phyloP scores from a whole-genome alignment of 2,888 invertebrate species.

The Marasmarcha lunaedactyla region DNA sequence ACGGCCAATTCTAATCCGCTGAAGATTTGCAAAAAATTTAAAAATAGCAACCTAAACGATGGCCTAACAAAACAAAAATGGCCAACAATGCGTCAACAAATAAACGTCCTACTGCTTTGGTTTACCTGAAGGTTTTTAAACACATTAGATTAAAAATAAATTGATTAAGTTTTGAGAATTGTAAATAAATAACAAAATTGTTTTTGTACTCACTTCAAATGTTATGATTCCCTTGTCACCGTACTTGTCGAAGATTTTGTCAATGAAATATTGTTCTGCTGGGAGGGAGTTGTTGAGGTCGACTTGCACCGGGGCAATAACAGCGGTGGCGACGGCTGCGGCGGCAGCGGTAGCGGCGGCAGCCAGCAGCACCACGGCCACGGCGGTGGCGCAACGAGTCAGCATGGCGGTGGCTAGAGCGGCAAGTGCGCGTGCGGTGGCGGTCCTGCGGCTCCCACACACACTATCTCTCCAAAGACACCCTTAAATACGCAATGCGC shows the following conservation, averaged over 20 bases:
- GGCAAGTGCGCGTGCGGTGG: slow-evolving; percentile 17
- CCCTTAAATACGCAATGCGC: slow-evolving; percentile 20
- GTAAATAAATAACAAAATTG: too few relatives aligned
- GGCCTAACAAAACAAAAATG: too few relatives aligned
- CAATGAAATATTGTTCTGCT: slow-evolving; percentile 60
- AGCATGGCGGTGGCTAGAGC: slow-evolving; percentile 22
- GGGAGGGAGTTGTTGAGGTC: slow-evolving; percentile 34
- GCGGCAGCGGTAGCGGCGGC: slow-evolving; percentile 19
- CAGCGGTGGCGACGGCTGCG: slow-evolving; percentile 12
- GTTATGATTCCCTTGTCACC: slow-evolving; percentile 67
- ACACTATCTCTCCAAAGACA: slow-evolving; percentile 42
- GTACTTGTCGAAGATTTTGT: slow-evolving; percentile 69
- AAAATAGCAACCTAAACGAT: too few relatives aligned
- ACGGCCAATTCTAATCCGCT: too few relatives aligned
- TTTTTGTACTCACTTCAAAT: slow-evolving; percentile 57
- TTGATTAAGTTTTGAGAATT: too few relatives aligned
- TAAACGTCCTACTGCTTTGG: too few relatives aligned
- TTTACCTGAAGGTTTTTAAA: too few relatives aligned
- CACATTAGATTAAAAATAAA: too few relatives aligned
- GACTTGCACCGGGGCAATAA: slow-evolving; percentile 9
- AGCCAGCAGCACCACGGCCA: slow-evolving; percentile 39
- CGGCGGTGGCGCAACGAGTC: slow-evolving; percentile 25
- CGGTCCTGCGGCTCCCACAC: slow-evolving; percentile 32
- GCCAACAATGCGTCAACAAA: too few relatives aligned
- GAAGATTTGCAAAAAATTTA: too few relatives aligned